Percentiles rank a stretch among this genome's conserved stretches.
phyloP scores from a whole-genome alignment of 2,113 vertebrate genomes.

The Cranoglanis bouderius region DNA sequence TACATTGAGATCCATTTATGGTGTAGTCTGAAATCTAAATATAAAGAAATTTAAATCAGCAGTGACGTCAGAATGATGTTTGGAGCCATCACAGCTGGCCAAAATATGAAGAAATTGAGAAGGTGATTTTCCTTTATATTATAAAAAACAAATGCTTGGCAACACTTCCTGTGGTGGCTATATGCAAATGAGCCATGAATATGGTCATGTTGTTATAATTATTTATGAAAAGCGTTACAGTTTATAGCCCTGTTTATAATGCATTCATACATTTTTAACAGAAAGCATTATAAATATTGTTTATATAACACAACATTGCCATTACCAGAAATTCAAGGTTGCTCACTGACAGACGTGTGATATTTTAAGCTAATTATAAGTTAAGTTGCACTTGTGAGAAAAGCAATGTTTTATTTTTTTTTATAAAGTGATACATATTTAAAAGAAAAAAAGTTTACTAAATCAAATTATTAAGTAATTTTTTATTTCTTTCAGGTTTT shows the following conservation, averaged over 20 bases:
- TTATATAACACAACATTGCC: neutral
- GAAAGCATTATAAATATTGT: neutral
- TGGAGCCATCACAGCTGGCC: neutral
- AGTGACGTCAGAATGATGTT: neutral
- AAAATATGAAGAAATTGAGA: neutral
- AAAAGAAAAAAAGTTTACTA: neutral
- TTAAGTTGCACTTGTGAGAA: too few species aligned
- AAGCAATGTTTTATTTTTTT: too few species aligned
- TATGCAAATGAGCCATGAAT: neutral
- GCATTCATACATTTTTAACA: neutral
- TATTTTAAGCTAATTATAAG: too few species aligned
- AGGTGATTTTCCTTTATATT: neutral
- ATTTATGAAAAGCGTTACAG: neutral
- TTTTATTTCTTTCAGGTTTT: neutral
- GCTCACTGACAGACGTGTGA: too few species aligned
- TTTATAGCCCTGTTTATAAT: neutral
- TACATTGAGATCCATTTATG: neutral
- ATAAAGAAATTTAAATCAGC: neutral
- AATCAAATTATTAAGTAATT: neutral
- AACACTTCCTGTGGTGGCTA: too few species aligned
- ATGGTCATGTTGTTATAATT: neutral
- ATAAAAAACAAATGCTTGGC: neutral
- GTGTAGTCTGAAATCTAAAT: neutral
- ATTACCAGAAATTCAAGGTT: neutral
- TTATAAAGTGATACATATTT: neutral